phyloP scores from a whole-genome alignment of 2,888 invertebrate species.

The Sylvicola cinctus region DNA sequence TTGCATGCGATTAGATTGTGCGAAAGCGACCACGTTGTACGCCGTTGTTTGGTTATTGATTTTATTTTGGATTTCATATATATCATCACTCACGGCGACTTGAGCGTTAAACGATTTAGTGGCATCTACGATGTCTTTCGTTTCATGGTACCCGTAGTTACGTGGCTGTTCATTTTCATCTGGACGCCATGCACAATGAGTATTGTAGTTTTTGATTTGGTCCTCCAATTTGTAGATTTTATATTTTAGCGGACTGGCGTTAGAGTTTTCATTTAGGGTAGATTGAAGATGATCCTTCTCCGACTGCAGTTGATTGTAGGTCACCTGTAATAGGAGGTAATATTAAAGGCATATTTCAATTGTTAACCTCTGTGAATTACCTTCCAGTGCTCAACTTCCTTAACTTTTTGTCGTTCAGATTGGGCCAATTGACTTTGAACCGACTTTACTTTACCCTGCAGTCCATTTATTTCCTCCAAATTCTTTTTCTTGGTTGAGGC shows the following conservation, averaged over 20 bases:
- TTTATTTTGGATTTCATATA: constrained; percentile 22
- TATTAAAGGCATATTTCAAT: no score
- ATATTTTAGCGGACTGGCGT: constrained; percentile 5
- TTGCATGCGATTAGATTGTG: constrained; percentile 2
- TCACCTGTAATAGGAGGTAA: no score
- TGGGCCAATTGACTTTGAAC: constrained; percentile 28
- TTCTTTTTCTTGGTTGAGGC: constrained; percentile 27
- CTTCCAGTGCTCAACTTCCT: constrained; percentile 24
- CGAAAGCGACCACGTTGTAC: neutral
- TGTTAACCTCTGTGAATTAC: constrained; percentile 13
- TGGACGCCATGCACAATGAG: constrained; percentile 10
- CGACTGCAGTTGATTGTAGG: constrained; percentile 8
- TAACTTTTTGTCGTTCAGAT: constrained; percentile 17
- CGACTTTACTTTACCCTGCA: constrained; percentile 27
- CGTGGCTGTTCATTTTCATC: constrained; percentile 3
- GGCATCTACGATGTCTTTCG: constrained; percentile 12
- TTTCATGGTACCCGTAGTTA: constrained; percentile 5
- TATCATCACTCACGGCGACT: constrained; percentile 23
- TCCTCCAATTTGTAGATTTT: constrained; percentile 9
- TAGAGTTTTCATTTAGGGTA: constrained; percentile 15
- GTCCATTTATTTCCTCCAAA: constrained; percentile 26
- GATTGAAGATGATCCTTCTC: constrained; percentile 19
- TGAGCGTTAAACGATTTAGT: constrained; percentile 22
- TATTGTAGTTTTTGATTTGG: constrained; percentile 9
- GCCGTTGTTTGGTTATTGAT: constrained; percentile 14